A percentile compares a stretch with the other conserved stretches of the same genome.
phyloP scores from a whole-genome alignment of 2,888 invertebrate genomes.

The Idaea aversata region DNA sequence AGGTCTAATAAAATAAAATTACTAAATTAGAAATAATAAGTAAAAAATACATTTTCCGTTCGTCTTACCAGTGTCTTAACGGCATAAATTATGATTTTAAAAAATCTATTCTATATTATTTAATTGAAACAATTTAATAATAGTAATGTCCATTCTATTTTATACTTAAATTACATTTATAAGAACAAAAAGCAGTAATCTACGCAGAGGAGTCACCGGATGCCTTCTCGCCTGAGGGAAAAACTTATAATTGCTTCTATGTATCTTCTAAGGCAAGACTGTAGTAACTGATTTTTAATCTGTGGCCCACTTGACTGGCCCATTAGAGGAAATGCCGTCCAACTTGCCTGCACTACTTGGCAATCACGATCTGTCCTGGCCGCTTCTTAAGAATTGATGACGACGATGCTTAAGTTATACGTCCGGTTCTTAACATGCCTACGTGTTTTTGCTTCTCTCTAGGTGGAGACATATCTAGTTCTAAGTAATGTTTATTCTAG shows the following conservation, averaged over 20 bases:
- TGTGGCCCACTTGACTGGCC: constrained; percentile 28
- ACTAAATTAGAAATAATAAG: too few species aligned
- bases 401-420: constrained; percentile 18
- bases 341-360: constrained; percentile 26
- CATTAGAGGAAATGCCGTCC: constrained; percentile 45
- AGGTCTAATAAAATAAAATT: too few species aligned
- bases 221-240: constrained; percentile 51
- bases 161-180: constrained; percentile 9
- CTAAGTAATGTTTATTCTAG: too few species aligned
- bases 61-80: too few species aligned
- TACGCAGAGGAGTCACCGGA: constrained; percentile 49
- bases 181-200: constrained; percentile 35
- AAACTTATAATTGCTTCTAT: constrained; percentile 64
- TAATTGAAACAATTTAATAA: background rate
- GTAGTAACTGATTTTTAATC: constrained; percentile 19
- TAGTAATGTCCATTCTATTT: background rate
- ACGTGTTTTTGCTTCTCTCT: background rate
- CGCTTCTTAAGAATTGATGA: constrained; percentile 24
- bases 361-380: constrained; percentile 13
- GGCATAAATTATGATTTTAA: too few species aligned
- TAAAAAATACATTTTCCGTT: too few species aligned
- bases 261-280: constrained; percentile 38
- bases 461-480: background rate
- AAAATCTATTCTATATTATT: background rate
- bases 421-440: constrained; percentile 4